Evolutionary conservation across 1,140 invertebrate species (phyloP), one percentile per base, ranked within the genome.

Genomic region (Steinernema feltiae): DNA sequence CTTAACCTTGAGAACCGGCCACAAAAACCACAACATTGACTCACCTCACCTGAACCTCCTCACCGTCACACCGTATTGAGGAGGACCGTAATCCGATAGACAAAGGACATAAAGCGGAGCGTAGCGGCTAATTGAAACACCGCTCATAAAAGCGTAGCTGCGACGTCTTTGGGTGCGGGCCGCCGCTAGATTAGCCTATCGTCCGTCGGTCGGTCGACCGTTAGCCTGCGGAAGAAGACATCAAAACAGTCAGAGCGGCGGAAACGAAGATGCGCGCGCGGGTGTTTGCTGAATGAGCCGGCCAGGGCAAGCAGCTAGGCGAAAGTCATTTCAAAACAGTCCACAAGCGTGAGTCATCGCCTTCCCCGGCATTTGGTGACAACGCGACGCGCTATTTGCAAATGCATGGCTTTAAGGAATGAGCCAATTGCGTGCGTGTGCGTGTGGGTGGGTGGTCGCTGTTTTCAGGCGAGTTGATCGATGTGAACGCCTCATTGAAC

Each of bases 91-190:
- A n/a, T n/a, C n/a, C n/a, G n/a, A n/a, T n/a, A n/a, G n/a, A n/a
- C n/a, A n/a, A n/a, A n/a, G n/a, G n/a, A n/a, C n/a, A n/a, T n/a
- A n/a, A n/a, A n/a, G n/a, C 24, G 3, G 12, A 3, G 15, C 2
- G 24, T 3, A 15, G 53, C 53, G 53, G 24, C 53, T 63, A 63
- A 63, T 63, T 63, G 53, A 63, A 63, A 63, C 53, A n/a, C n/a
- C n/a, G 53, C 7, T 63, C 53, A 27, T 27, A n/a, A 63, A 63
- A 3, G 15, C 53, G 24, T 63, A 12, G 53, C 53, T 3, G 7
- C 53, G 24, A 27, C 7, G 12, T 63, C n/a, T n/a, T n/a, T n/a
- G n/a, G n/a, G n/a, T n/a, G n/a, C n/a, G n/a, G n/a, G n/a, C n/a
- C n/a, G n/a, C n/a, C n/a, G n/a, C n/a, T n/a, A 63, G 53, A 63